phyloP scores from a whole-genome alignment of 2,113 vertebrate genomes.

The Isichthys henryi region DNA sequence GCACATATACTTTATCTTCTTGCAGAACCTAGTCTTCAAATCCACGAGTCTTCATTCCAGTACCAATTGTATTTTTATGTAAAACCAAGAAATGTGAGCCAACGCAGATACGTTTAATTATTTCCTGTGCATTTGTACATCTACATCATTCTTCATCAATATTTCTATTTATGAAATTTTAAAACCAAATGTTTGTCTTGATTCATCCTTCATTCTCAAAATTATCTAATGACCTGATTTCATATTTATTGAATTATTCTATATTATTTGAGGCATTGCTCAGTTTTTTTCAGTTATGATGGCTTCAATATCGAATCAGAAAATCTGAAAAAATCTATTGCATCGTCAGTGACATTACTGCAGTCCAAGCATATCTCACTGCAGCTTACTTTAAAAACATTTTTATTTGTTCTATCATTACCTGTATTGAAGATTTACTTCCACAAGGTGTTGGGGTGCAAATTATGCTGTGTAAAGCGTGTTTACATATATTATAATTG shows the following conservation, averaged over 20 bases:
- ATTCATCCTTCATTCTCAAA: not conserved
- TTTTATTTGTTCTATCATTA: not conserved
- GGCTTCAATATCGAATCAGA: not conserved
- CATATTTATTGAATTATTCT: not conserved
- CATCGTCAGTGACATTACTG: not conserved
- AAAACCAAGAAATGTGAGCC: not conserved
- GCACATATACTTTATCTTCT: not conserved
- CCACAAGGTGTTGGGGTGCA: not conserved
- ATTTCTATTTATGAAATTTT: not conserved
- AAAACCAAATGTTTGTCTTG: not conserved
- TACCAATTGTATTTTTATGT: not conserved
- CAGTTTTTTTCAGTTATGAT: not conserved
- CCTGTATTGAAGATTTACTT: not conserved
- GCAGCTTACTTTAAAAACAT: not conserved
- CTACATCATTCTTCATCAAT: not conserved
- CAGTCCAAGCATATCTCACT: not conserved
- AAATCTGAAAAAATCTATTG: not conserved
- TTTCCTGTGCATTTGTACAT: not conserved
- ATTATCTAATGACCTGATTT: not conserved
- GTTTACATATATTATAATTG: not conserved
- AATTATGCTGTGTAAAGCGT: not conserved
- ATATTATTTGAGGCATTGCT: not conserved
- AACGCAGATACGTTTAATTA: not conserved
- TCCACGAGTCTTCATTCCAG: not conserved
- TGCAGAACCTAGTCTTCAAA: not conserved